These are phyloP conservation scores for Spatula versicolor DNA, from an alignment of 2,797 vertebrate species.

Conservation along the genomic window DNA sequence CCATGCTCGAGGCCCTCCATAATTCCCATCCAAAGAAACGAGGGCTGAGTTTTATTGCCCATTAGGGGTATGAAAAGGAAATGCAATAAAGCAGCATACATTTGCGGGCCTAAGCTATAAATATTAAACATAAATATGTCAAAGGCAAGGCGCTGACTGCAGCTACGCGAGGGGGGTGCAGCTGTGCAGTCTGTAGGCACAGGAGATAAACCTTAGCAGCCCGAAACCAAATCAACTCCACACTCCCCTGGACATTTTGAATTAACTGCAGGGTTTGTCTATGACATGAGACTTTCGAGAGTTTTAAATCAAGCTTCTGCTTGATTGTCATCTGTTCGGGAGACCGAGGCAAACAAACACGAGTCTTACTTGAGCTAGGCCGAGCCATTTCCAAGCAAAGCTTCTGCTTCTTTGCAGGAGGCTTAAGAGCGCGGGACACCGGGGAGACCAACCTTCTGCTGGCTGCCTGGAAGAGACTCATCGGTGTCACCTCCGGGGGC, in stretches of 20 bases:
- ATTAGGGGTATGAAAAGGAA: not conserved
- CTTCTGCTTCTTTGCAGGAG: conserved; percentile 48
- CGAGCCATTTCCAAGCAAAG: conserved; percentile 75
- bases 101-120: not conserved
- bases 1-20: not conserved
- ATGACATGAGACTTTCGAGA: fast-evolving
- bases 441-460: conserved; percentile 75
- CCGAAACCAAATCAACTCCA: not conserved
- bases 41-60: not conserved
- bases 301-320: not conserved
- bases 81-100: not conserved
- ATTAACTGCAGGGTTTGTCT: fast-evolving
- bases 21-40: not conserved
- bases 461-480: conserved; percentile 79
- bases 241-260: not conserved
- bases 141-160: not conserved
- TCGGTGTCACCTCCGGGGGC: conserved; percentile 58
- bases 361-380: conserved; percentile 85
- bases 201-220: not conserved
- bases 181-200: fast-evolving
- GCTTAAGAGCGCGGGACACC: conserved; percentile 58
- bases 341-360: not conserved
- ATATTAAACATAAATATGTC: fast-evolving
- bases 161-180: fast-evolving
- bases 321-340: not conserved